phyloP scores from a whole-genome alignment of 2,888 invertebrate species.

The Flabesymbios commensalis region DNA sequence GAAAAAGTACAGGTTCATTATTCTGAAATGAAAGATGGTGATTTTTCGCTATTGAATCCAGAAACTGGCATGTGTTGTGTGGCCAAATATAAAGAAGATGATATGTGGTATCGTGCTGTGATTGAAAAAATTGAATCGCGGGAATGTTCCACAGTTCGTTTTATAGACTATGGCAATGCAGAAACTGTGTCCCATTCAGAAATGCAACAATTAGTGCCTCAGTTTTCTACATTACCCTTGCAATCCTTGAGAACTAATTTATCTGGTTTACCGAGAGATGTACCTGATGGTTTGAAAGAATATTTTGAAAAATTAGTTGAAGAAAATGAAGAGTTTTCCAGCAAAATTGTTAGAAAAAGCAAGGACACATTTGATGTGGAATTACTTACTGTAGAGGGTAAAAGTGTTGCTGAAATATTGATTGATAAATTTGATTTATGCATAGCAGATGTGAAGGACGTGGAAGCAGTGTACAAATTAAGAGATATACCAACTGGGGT shows the following conservation, averaged over 20 bases:
- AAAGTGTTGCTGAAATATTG: too few relatives aligned
- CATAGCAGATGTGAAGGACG: too few relatives aligned
- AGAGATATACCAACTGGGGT: too few relatives aligned
- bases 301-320: too few relatives aligned
- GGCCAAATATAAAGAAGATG: conserved; percentile 42
- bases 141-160: conserved; percentile 6
- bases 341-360: too few relatives aligned
- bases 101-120: conserved; percentile 45
- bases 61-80: conserved; percentile 24
- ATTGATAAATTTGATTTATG: too few relatives aligned
- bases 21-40: background rate
- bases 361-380: too few relatives aligned
- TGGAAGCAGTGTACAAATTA: too few relatives aligned
- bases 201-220: conserved; percentile 29
- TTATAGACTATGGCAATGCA: conserved; percentile 55
- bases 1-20: conserved; percentile 28
- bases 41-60: background rate
- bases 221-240: conserved; percentile 26
- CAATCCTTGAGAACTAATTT: conserved; percentile 34
- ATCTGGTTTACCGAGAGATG: too few relatives aligned
- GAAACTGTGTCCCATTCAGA: conserved; percentile 26
- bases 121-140: conserved; percentile 26
- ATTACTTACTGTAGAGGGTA: too few relatives aligned
- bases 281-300: too few relatives aligned
- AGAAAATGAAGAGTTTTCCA: too few relatives aligned